Conservation (phyloP, 1,140 invertebrate species). For the Brachionus plicatilis region DNA sequence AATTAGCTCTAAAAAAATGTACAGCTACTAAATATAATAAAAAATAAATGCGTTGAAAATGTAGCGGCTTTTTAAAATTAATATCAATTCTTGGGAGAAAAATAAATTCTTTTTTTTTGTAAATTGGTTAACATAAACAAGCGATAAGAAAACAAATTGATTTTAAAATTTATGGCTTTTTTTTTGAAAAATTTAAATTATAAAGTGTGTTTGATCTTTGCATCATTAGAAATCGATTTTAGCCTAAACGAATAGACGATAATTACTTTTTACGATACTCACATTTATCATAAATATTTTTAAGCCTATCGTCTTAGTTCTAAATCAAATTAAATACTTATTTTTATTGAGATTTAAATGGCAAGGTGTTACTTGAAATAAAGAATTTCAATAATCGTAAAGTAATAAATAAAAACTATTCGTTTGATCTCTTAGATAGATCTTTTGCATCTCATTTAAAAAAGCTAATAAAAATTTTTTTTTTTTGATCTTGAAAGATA, state of each 20-base stretch:
- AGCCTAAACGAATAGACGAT: not conserved
- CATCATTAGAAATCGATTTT: slow-evolving; percentile 7
- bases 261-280: slow-evolving; percentile 28
- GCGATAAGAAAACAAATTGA: not conserved
- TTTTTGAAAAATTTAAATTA: not conserved
- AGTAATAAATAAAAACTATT: slow-evolving; percentile 34
- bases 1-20: not conserved
- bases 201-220: slow-evolving; percentile 20
- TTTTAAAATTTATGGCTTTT: slow-evolving; percentile 2
- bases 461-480: slow-evolving; percentile 19
- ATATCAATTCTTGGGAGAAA: not conserved
- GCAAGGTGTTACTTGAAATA: slow-evolving; percentile 28
- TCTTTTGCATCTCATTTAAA: not conserved
- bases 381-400: slow-evolving; percentile 29
- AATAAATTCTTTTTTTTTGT: not conserved
- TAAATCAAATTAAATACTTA: not conserved
- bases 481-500: slow-evolving; percentile 35
- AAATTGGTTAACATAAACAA: not conserved
- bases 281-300: slow-evolving; percentile 29
- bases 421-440: slow-evolving; percentile 28
- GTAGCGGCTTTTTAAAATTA: not conserved
- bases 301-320: not conserved
- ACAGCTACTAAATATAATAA: not conserved
- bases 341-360: slow-evolving; percentile 34
- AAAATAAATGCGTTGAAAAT: not conserved